These are phyloP conservation scores for Barbus barbus DNA, from an alignment of 2,113 vertebrate genomes.

Conservation along the genomic window DNA sequence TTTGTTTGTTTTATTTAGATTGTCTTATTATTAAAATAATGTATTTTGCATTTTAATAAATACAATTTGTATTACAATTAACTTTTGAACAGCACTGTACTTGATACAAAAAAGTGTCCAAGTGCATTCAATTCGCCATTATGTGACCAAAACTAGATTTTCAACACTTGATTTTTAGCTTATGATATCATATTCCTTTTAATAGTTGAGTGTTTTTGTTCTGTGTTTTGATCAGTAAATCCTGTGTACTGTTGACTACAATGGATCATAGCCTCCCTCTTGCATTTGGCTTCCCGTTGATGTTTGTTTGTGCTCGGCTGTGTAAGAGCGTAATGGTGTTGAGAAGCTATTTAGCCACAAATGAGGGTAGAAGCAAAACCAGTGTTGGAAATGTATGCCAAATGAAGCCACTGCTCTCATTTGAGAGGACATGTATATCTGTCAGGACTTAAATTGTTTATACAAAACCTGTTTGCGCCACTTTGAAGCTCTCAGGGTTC, in stretches of 20 bases:
- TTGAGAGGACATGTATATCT: background rate
- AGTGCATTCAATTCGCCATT: too few relatives aligned
- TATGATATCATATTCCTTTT: too few relatives aligned
- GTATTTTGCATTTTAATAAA: too few relatives aligned
- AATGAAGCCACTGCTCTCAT: background rate
- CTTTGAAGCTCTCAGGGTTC: background rate
- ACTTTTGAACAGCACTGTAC: too few relatives aligned
- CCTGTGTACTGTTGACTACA: background rate
- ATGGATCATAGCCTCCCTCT: background rate
- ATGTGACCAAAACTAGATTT: too few relatives aligned
- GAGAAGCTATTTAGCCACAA: conserved; percentile 2
- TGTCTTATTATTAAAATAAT: too few relatives aligned
- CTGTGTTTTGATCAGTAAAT: background rate
- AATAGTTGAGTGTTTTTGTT: too few relatives aligned
- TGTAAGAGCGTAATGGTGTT: background rate
- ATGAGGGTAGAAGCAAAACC: background rate
- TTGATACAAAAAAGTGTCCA: too few relatives aligned
- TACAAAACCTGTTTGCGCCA: background rate
- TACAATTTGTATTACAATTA: too few relatives aligned
- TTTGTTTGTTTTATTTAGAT: too few relatives aligned
- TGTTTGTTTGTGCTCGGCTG: background rate
- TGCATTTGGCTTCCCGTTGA: background rate
- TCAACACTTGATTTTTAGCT: too few relatives aligned
- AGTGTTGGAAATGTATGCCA: background rate
- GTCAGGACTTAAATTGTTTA: background rate